Percentiles rank a stretch among this genome's conserved stretches.
phyloP scores from a whole-genome alignment of 2,888 invertebrate species.

The Hybos culiciformis region DNA sequence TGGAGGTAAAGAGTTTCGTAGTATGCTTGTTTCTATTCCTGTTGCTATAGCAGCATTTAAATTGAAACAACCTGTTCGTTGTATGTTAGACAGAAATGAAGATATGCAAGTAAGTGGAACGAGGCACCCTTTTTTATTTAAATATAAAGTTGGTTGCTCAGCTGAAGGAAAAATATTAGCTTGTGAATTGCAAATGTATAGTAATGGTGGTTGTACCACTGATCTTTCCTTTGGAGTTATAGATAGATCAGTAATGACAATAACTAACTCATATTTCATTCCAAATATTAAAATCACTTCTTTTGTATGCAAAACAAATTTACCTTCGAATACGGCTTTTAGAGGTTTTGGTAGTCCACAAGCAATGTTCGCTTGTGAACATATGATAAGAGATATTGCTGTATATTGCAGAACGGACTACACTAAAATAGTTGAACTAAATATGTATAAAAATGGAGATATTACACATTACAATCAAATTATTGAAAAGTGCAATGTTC shows the following conservation, averaged over 20 bases:
- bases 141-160: slow-evolving; percentile 65
- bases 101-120: slow-evolving; percentile 77
- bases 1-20: slow-evolving; percentile 78
- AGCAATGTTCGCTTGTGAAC: slow-evolving; percentile 69
- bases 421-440: slow-evolving; percentile 48
- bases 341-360: slow-evolving; percentile 79
- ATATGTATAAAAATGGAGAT: slow-evolving; percentile 62
- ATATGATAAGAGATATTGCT: slow-evolving; percentile 59
- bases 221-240: slow-evolving; percentile 67
- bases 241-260: slow-evolving; percentile 64
- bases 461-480: slow-evolving; percentile 57
- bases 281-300: slow-evolving; percentile 52
- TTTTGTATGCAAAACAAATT: slow-evolving; percentile 64
- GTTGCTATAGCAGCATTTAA: slow-evolving; percentile 66
- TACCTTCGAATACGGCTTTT: slow-evolving; percentile 79
- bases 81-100: slow-evolving; percentile 78
- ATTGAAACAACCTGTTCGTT: slow-evolving; percentile 57
- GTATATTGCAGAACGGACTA: slow-evolving; percentile 45
- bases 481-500: slow-evolving; percentile 52
- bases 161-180: slow-evolving; percentile 57
- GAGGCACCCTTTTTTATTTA: slow-evolving; percentile 68
- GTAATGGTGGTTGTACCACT: slow-evolving; percentile 62
- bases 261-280: slow-evolving; percentile 63
- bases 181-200: slow-evolving; percentile 52
- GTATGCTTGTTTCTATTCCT: slow-evolving; percentile 48